Conservation (phyloP, 2,797 vertebrate species). For the Zalophus californianus region DNA sequence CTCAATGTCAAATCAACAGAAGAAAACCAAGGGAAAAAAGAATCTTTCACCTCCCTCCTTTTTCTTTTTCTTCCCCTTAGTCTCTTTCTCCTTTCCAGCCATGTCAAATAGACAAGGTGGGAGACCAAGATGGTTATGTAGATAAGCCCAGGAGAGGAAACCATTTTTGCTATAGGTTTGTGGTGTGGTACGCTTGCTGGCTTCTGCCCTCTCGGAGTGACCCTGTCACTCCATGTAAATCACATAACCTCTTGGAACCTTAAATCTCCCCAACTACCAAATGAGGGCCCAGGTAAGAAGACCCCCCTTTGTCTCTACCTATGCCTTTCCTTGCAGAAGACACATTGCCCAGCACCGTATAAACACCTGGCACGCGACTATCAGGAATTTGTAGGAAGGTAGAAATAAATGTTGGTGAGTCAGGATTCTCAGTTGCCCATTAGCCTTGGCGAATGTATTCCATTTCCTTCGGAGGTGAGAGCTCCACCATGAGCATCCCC, state of each 20-base stretch:
- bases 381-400: not conserved
- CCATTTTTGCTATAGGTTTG: not conserved
- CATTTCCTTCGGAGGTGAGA: not conserved
- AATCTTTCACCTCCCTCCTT: fast-evolving
- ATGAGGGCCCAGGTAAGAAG: not conserved
- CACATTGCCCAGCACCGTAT: not conserved
- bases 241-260: not conserved
- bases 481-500: not conserved
- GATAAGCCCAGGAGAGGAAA: not conserved
- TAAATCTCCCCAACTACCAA: not conserved
- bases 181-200: not conserved
- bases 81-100: not conserved
- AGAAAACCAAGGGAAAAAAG: not conserved
- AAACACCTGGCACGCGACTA: fast-evolving
- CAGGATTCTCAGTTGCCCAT: not conserved
- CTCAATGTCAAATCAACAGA: not conserved
- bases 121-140: not conserved
- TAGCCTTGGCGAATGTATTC: not conserved
- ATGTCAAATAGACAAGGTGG: not conserved
- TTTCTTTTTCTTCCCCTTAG: not conserved
- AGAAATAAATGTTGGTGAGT: not conserved
- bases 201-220: not conserved
- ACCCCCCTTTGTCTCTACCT: not conserved
- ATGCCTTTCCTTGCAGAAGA: not conserved
- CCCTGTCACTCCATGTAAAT: not conserved